Base-by-base conservation (phyloP, 2,113 vertebrate genomes). In the Oryzias celebensis region DNA sequence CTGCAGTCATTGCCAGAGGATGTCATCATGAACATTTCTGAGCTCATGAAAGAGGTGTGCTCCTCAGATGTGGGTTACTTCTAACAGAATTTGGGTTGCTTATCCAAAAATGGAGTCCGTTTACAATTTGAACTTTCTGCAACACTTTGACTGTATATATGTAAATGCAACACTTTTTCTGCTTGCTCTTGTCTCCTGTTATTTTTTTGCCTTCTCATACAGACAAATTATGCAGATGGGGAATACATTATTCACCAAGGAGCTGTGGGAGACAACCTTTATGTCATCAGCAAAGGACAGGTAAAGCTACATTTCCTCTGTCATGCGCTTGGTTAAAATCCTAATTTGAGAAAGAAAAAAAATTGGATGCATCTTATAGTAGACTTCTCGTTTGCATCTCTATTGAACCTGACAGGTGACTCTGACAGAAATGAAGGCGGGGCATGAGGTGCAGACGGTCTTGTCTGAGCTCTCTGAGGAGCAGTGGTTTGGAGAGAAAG, bases 211-310 rank as follows among this genome's bases (percentile, higher is more conserved):
- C 43, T 10, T 48, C 62, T 46, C 23, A 28, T 28, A 14, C 50
- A 93, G 92, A 78, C 68, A 44, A 85, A 78, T 77, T 92, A 90
- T 71, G 43, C 56, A 14, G 88, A 91, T 10, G 90, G 90, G 15
- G 88, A 92, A 50, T 90, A 85, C 80, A 81, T 93, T 46, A 78
- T 91, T 64, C 78, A 73, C 59, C 88, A 92, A 47, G 92, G 90
- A 5, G 69, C 78, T 64, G 77, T 80, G 8, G 91, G 85, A 66
- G 90, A 92, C 74, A 89, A 77, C 22, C 87, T 92, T 82, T 92
- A 91, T 81, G 84, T 93, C 83, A 85, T 93, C 61, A 90, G 75
- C 64, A 87, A 88, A 71, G 92, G 92, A 64, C 90, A 91, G 91
- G 92, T 93, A 73, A 82, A 81, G 67, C 16, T 52, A 4, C 52